A percentile compares a stretch with the other conserved stretches of the same genome.
phyloP scores from a whole-genome alignment of 2,797 vertebrate species.

The Cynopterus sphinx region DNA sequence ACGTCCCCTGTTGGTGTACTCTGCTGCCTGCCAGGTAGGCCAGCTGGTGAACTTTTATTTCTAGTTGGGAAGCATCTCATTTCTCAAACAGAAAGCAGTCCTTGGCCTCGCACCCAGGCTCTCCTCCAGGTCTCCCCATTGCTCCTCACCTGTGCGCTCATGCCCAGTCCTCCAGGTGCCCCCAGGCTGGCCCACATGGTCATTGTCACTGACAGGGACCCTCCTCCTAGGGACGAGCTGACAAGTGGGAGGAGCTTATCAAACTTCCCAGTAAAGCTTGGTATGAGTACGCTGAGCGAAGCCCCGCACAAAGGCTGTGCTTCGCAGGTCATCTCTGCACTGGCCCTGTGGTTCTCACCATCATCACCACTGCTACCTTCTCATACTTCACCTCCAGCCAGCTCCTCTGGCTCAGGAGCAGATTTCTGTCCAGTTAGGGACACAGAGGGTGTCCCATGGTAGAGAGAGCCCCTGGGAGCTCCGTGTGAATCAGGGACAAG shows the following conservation, averaged over 20 bases:
- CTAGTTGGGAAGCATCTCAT: neutral
- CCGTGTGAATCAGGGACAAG: neutral
- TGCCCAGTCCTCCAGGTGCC: neutral
- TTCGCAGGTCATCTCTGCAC: neutral
- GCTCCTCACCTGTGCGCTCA: conserved; percentile 3
- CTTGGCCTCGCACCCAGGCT: neutral
- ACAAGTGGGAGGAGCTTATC: neutral
- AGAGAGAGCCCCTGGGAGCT: neutral
- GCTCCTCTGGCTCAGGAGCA: neutral
- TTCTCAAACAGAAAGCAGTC: conserved; percentile 1
- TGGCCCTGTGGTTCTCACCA: neutral
- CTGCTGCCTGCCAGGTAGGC: conserved; percentile 35
- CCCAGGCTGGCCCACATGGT: neutral
- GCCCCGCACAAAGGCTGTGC: neutral
- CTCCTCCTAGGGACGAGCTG: neutral
- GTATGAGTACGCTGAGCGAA: neutral
- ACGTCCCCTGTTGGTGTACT: conserved; percentile 19
- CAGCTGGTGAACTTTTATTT: neutral
- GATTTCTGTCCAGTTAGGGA: neutral
- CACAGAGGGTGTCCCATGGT: neutral
- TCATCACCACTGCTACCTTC: neutral
- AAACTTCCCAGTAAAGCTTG: neutral
- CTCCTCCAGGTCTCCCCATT: neutral
- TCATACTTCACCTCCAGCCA: neutral
- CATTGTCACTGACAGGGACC: neutral